Base-by-base conservation (phyloP, 2,797 vertebrate genomes). In the Limosa lapponica region DNA sequence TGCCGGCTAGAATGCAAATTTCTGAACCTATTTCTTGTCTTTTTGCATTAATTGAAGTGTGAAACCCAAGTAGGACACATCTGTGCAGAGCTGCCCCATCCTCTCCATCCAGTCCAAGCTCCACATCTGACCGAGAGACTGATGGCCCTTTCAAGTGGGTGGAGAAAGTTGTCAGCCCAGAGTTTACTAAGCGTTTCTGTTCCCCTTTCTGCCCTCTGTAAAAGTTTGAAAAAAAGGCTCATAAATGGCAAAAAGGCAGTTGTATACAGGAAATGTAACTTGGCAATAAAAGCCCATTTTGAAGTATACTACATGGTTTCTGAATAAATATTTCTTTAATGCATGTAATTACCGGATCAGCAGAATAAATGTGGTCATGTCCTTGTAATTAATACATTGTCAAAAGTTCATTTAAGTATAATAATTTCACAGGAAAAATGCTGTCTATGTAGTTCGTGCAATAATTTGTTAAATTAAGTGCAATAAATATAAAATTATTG, bases 321-420 rank as follows among this genome's bases (percentile, higher is more conserved):
- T 98, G 97, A 98, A 98, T 98, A 98, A 98, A 98, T 98, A 98
- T 98, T 98, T 98, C 97, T 98, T 98, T 98, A 98, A 98, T 98
- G 97, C 91, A 71, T 97, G 97, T 98, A 98, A 98, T 98, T 98
- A 98, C 97, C n/a, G n/a, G 97, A 98, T 98, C 98, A 98, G 98
- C 98, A 98, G 97, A 98, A 98, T 98, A 98, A 98, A 98, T 98
- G 98, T 98, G 98, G 98, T 98, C 98, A 97, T 98, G 98, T 98
- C 98, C 98, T 98, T 97, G 97, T 98, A 98, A 98, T 98, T 98
- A 98, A 98, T 98, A 98, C 96, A 98, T 98, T 98, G 98, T 98
- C 98, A 98, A 98, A 98, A 98, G 98, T 98, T 98, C 98, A 97
- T 98, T 98, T 98, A 98, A 98, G 98, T 98, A 98, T 98, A 98